A percentile compares a stretch with the other conserved stretches of the same genome.
Conservation (phyloP, 1,140 invertebrate genomes). For the Protaetia brevitarsis region DNA sequence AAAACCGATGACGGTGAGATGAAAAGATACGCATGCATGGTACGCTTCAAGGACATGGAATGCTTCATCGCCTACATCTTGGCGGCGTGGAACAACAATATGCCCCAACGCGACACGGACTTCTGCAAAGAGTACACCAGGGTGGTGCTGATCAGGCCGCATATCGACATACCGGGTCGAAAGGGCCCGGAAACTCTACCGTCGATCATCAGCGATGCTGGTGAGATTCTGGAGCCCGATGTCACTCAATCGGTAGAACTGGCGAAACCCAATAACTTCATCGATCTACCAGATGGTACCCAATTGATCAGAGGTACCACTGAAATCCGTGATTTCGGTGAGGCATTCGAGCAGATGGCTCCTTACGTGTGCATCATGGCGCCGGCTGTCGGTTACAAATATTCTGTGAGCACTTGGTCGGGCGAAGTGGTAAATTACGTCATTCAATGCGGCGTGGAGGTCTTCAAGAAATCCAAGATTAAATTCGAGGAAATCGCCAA, state of each 20-base stretch:
- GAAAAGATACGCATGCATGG: slow-evolving; percentile 51
- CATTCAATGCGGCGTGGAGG: slow-evolving; percentile 50
- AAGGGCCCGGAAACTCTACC: not conserved
- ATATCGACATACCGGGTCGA: not conserved
- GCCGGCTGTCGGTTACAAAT: slow-evolving; percentile 54
- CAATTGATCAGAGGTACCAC: slow-evolving; percentile 50
- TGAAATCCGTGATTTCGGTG: slow-evolving; percentile 44
- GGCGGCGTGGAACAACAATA: slow-evolving; percentile 45
- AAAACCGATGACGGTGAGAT: slow-evolving; percentile 42
- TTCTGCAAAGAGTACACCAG: slow-evolving; percentile 33
- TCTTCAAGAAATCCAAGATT: slow-evolving; percentile 47
- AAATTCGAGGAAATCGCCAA: slow-evolving; percentile 45
- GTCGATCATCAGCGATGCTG: not conserved
- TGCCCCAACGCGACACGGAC: slow-evolving; percentile 34
- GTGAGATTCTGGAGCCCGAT: slow-evolving; percentile 25
- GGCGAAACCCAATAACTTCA: slow-evolving; percentile 51
- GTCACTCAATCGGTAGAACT: slow-evolving; percentile 50
- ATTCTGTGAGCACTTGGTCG: slow-evolving; percentile 52
- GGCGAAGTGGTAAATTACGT: slow-evolving; percentile 52
- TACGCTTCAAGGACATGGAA: slow-evolving; percentile 49
- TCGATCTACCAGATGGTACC: slow-evolving; percentile 51
- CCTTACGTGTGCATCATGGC: slow-evolving; percentile 57
- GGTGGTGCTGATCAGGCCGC: slow-evolving; percentile 36
- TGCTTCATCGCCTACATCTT: slow-evolving; percentile 47
- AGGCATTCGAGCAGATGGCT: slow-evolving; percentile 45